These are phyloP conservation scores for Calyptommatus sinebrachiatus DNA, from an alignment of 2,113 vertebrate species.

Conservation along the genomic window DNA sequence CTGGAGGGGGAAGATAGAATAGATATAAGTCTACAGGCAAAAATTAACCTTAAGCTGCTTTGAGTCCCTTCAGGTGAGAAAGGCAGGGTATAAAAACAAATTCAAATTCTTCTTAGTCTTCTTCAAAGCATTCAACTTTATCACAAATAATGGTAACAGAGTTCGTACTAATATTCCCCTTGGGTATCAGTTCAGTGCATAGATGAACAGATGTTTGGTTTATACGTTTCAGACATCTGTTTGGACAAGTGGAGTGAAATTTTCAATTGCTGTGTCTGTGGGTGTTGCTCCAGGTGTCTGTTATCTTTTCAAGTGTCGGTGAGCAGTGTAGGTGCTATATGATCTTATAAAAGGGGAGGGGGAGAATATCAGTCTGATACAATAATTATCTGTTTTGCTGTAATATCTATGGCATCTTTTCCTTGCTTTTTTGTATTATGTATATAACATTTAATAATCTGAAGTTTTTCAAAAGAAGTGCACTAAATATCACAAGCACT, in stretches of 20 bases:
- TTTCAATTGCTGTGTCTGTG: neutral
- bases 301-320: constrained; percentile 27
- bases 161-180: neutral
- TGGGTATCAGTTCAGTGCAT: neutral
- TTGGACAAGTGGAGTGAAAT: neutral
- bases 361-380: constrained; percentile 17
- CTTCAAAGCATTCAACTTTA: neutral
- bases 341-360: constrained; percentile 3
- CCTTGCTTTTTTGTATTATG: neutral
- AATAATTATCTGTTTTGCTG: constrained; percentile 23
- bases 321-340: constrained; percentile 7
- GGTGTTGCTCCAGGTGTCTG: neutral
- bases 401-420: neutral
- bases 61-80: too few species aligned
- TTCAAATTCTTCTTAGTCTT: too few species aligned
- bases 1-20: too few species aligned
- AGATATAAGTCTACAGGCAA: too few species aligned
- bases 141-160: neutral
- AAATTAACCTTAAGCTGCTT: too few species aligned
- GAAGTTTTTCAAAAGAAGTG: neutral
- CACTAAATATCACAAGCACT: neutral
- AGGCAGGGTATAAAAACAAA: too few species aligned
- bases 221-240: neutral
- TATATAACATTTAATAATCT: neutral
- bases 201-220: neutral